Evolutionary conservation across 2,888 invertebrate species (phyloP).

Genomic region (Mantis religiosa): DNA sequence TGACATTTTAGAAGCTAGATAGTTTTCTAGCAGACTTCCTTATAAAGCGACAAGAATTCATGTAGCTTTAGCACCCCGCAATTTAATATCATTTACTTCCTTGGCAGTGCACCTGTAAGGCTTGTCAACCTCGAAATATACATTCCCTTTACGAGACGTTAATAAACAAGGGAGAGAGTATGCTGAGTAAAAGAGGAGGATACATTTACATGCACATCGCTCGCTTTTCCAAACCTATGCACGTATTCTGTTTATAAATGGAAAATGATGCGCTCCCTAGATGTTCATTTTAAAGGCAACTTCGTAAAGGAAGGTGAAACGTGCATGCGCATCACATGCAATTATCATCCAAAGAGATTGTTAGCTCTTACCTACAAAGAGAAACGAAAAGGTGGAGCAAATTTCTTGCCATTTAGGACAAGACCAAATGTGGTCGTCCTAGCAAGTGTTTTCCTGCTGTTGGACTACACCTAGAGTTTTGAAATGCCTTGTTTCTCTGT

Average conservation of each 20-base stretch:
- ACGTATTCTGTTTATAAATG: not conserved
- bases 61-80: too few species aligned
- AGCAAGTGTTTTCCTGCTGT: not conserved
- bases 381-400: not conserved
- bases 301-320: not conserved
- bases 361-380: not conserved
- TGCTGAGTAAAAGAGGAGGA: not conserved
- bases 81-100: too few species aligned
- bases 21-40: too few species aligned
- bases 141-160: not conserved
- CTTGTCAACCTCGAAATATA: not conserved
- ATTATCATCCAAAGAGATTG: not conserved
- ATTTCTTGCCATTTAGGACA: not conserved
- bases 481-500: not conserved
- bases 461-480: not conserved
- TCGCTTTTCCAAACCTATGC: not conserved
- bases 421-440: not conserved
- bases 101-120: not conserved
- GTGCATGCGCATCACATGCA: not conserved
- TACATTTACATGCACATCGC: not conserved
- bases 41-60: too few species aligned
- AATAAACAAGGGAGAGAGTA: not conserved
- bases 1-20: too few species aligned
- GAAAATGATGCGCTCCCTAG: not conserved
- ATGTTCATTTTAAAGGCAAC: not conserved